Percentiles rank a stretch among this genome's conserved stretches.
phyloP scores from a whole-genome alignment of 1,140 invertebrate genomes.

The Ostrea denselamellosa region DNA sequence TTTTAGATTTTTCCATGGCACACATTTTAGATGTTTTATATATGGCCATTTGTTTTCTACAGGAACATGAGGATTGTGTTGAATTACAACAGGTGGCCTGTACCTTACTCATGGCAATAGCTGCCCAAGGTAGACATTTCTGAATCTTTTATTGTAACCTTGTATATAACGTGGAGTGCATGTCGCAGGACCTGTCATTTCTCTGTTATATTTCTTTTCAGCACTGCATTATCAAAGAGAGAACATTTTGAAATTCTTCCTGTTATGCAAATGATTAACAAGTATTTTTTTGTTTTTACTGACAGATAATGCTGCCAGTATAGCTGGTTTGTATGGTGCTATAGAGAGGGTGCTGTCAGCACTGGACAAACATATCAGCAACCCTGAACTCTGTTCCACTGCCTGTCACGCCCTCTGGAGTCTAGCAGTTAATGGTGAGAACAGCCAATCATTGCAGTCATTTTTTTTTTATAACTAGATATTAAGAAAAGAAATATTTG shows the following conservation, averaged over 20 bases:
- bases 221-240: no score
- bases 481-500: background rate
- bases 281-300: slow-evolving; percentile 30
- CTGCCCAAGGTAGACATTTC: slow-evolving; percentile 66
- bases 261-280: no score
- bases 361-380: slow-evolving; percentile 63
- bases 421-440: slow-evolving; percentile 71
- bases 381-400: slow-evolving; percentile 64
- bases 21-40: no score
- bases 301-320: slow-evolving; percentile 62
- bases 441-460: background rate
- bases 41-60: slow-evolving; percentile 32
- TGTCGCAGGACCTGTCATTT: no score
- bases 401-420: slow-evolving; percentile 75
- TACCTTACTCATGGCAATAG: slow-evolving; percentile 72
- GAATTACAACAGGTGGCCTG: slow-evolving; percentile 70
- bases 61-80: slow-evolving; percentile 64
- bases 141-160: background rate
- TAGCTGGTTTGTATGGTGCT: slow-evolving; percentile 69
- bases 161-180: no score
- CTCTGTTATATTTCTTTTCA: no score
- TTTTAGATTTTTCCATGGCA: no score
- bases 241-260: no score
- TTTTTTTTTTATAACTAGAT: background rate
- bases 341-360: slow-evolving; percentile 69